Evolutionary conservation across 2,113 vertebrate species (phyloP).

Genomic region (Megaleporinus macrocephalus): DNA sequence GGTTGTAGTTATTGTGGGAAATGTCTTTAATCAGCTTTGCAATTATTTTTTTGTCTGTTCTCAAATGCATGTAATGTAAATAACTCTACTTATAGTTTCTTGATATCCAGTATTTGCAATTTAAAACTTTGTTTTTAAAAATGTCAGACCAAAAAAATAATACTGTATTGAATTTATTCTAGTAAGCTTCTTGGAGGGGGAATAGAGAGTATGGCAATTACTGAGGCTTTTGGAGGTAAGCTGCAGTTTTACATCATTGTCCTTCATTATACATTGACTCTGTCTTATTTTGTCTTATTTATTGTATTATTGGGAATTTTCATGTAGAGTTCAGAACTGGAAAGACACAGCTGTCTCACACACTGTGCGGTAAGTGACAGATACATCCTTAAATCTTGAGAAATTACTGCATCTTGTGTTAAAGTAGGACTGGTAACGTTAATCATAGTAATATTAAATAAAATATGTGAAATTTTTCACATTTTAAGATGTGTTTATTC

Average conservation of each 20-base stretch:
- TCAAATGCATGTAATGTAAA: no score
- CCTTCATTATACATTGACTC: neutral
- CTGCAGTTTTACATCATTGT: neutral
- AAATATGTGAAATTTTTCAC: no score
- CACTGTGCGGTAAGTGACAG: constrained; percentile 90
- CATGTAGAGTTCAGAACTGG: constrained; percentile 94
- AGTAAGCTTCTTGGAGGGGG: constrained; percentile 97
- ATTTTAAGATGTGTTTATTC: no score
- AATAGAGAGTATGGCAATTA: constrained; percentile 98
- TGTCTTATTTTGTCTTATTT: neutral
- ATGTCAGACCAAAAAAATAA: neutral
- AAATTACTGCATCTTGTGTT: neutral
- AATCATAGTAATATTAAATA: no score
- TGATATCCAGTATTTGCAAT: no score
- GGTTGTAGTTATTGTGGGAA: no score
- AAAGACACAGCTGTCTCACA: constrained; percentile 97
- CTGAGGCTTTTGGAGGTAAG: constrained; percentile 97
- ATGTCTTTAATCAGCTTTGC: no score
- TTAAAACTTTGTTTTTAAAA: no score
- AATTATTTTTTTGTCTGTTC: no score
- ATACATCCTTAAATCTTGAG: neutral
- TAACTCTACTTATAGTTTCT: no score
- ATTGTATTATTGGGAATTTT: neutral
- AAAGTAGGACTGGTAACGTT: neutral
- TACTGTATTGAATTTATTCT: constrained; percentile 32